These are phyloP conservation scores for Megaustenia siamemsis DNA, from an alignment of 2,888 invertebrate genomes.

Conservation along the genomic window DNA sequence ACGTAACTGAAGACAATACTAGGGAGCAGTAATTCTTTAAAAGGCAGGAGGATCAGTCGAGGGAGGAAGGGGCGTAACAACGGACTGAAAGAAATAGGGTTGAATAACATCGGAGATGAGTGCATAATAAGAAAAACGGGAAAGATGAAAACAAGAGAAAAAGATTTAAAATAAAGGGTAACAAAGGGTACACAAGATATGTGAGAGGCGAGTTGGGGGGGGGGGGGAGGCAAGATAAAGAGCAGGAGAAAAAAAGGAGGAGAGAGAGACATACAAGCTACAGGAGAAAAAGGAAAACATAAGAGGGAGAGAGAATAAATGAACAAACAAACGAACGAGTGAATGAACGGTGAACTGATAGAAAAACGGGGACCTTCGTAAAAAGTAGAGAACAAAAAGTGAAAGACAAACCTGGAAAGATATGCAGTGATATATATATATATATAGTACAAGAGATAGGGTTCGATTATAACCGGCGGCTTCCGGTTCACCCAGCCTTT, in stretches of 20 bases:
- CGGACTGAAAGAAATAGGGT: neutral
- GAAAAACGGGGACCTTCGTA: no score
- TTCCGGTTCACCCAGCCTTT: no score
- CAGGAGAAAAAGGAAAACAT: neutral
- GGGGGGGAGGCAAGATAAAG: neutral
- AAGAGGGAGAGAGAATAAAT: no score
- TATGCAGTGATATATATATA: no score
- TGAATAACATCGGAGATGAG: neutral
- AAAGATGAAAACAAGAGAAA: neutral
- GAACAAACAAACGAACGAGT: no score
- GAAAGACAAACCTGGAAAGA: neutral
- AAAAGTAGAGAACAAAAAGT: neutral
- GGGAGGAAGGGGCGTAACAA: neutral
- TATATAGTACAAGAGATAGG: no score
- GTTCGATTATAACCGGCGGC: no score
- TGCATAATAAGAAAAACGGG: no score
- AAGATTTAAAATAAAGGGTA: neutral
- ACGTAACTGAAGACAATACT: no score
- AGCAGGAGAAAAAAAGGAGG: neutral
- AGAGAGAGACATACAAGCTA: neutral
- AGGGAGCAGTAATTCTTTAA: no score
- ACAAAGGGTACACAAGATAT: neutral
- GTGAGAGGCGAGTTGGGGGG: neutral
- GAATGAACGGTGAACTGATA: no score
- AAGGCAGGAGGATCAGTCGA: neutral